Evolutionary conservation across 2,797 vertebrate genomes (phyloP).

Genomic region (Nannoperca obscura): DNA sequence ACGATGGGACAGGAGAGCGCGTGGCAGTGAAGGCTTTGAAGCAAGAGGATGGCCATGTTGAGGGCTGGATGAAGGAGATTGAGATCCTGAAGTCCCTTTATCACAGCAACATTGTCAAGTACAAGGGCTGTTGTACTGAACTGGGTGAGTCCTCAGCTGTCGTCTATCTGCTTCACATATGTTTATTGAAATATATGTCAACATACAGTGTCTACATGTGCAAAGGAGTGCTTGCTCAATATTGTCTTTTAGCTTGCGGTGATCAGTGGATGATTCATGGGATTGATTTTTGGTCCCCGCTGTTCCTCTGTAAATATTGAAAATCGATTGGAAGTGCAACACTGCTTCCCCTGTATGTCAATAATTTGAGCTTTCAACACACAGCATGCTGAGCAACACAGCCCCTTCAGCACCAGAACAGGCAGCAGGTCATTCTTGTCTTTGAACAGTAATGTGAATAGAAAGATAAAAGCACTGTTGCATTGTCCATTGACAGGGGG

Average conservation of each 20-base stretch:
- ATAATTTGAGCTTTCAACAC: constrained; percentile 49
- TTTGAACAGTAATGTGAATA: constrained; percentile 9
- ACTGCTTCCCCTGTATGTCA: constrained; percentile 21
- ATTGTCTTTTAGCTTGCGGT: background rate
- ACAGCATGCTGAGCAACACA: constrained; percentile 24
- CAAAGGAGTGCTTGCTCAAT: constrained; percentile 13
- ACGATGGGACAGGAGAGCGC: constrained; percentile 92
- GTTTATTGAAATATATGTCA: constrained; percentile 6
- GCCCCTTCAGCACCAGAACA: background rate
- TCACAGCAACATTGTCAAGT: constrained; percentile 95
- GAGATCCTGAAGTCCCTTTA: constrained; percentile 92
- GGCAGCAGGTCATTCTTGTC: constrained; percentile 10
- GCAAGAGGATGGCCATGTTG: constrained; percentile 85
- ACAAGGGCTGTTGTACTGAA: constrained; percentile 94
- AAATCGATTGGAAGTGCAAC: constrained; percentile 38
- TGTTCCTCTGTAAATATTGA: constrained; percentile 46
- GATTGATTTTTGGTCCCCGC: constrained; percentile 45
- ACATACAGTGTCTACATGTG: constrained; percentile 10
- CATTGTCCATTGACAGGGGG: constrained; percentile 84
- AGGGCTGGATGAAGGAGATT: constrained; percentile 92
- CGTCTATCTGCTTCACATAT: constrained; percentile 8
- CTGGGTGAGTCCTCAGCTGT: constrained; percentile 81
- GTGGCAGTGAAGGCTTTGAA: constrained; percentile 95
- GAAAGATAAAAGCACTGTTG: constrained; percentile 35
- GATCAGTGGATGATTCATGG: constrained; percentile 11